Base-by-base conservation (phyloP, 2,797 vertebrate species). In the Enteromius viviparus region DNA sequence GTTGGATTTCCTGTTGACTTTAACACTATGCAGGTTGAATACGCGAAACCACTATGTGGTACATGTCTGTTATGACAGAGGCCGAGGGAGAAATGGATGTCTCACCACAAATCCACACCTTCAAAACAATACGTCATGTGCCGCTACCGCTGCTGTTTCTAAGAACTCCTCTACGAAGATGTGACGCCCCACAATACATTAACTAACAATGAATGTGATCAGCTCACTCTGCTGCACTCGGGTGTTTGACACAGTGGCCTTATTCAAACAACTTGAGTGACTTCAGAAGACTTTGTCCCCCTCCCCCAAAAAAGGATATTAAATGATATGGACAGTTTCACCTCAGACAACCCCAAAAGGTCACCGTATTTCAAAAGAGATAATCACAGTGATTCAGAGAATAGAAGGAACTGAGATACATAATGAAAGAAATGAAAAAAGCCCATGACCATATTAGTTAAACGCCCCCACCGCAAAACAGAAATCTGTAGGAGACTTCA, bases 401-500 rank as follows among this genome's bases (percentile, higher is more conserved):
- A 72, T 51, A 62, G 55, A 66, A 66, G 42, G 76, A 65, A 84
- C 66, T 79, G 32, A 45, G 70, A 82, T 40, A 47, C 37, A 34
- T 47, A 81, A 17, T 71, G 53, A 81, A 74, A 80, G 49, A 72
- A 72, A 60, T 3, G 26, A 60, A 72, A 80, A 85, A 71, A 26
- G 29, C 53, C 71, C 65, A 77, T 71, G 72, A 72, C 71, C 19
- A 14, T 82, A 70, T 78, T 55, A 83, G 83, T 77, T 71, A 69
- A 81, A 84, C 72, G 4, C 83, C 87, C 53, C 78, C 66, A 3
- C 60, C 26, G 55, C 51, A 81, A 83, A 72, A 83, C 81, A 75
- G 66, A 81, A 85, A 81, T 78, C 74, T 60, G 77, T 77, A 83
- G 84, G 79, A 76, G 83, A 70, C n/a, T 82, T 85, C 83, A 80